Evolutionary conservation across 64 coral and sea anemone genomes (phyloP), one percentile per base, ranked within the genome.

Genomic region (Stichodactyla mertensii): DNA sequence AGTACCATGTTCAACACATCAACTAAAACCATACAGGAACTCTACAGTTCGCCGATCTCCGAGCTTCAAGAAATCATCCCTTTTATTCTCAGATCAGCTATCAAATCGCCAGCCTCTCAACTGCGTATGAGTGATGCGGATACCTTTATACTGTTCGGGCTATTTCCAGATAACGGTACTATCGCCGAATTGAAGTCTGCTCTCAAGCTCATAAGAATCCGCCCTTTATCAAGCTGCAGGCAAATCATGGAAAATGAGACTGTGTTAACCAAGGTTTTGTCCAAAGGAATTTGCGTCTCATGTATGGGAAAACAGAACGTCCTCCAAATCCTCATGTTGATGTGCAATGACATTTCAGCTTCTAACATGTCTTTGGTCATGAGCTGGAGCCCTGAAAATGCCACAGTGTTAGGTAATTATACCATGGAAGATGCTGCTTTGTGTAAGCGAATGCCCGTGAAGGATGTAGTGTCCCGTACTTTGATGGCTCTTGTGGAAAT

Each of bases 331-430:
- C 82, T 89, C 6, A n/a, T 77, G 23, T 12, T 59, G 71, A 28
- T 89, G 53, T 74, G 87, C 77, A 89, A 12, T 77, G 54, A 87
- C 54, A 79, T 78, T 19, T 80, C 93, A 6, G 60, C 80, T 1
- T 31, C 79, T 51, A 95, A 92, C 61, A 52, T 92, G 86, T 92
- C 90, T 16, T 86, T 89, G 11, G 88, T 95, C 27, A 89, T 92
- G 67, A 79, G 79, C 31, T 95, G 93, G 93, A 67, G 82, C 12
- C 23, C 55, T n/a, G 4, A 83, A 16, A 74, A 78, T 67, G 55
- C 83, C 15, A 57, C 52, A 55, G 80, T 52, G 55, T 64, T 95
- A 55, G 64, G 80, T n/a, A 92, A 89, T 36, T 95, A 84, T 62
- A 89, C 82, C 71, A 36, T 91, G 22, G 85, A 71, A 81, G 85